Conservation (phyloP, 2,888 invertebrate species). For the Agonopterix arenella region DNA sequence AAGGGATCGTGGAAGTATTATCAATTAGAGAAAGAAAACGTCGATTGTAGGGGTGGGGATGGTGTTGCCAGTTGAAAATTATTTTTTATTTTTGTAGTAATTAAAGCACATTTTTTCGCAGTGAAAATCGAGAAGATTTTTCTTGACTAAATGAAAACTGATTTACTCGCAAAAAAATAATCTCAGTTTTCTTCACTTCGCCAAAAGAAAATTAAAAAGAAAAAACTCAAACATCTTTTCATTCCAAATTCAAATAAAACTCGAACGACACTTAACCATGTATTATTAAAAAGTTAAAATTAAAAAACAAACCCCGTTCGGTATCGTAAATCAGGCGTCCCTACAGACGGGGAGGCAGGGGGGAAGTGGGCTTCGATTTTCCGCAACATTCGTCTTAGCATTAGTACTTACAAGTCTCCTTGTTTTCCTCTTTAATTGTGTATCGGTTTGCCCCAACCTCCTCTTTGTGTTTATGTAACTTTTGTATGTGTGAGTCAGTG, state of each 20-base stretch:
- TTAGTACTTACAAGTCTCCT: slow-evolving; percentile 65
- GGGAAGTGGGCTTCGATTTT: slow-evolving; percentile 58
- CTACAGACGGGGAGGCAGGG: slow-evolving; percentile 41
- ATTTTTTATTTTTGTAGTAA: background rate
- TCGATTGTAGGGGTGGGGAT: slow-evolving; percentile 19
- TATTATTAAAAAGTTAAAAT: slow-evolving; percentile 22
- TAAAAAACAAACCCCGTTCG: slow-evolving; percentile 43
- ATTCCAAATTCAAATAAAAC: too few species aligned
- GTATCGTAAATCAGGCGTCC: slow-evolving; percentile 71
- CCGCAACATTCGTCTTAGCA: slow-evolving; percentile 75
- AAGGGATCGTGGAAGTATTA: slow-evolving; percentile 70
- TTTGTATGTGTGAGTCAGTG: background rate
- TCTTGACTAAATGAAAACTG: too few species aligned
- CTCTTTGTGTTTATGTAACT: slow-evolving; percentile 10
- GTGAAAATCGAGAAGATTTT: too few species aligned
- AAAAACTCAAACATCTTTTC: too few species aligned
- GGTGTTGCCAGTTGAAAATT: slow-evolving; percentile 13
- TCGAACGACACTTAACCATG: background rate
- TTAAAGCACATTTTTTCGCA: too few species aligned
- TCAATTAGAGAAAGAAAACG: slow-evolving; percentile 71
- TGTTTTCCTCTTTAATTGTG: slow-evolving; percentile 73
- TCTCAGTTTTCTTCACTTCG: too few species aligned
- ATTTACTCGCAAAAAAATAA: too few species aligned
- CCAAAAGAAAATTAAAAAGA: too few species aligned
- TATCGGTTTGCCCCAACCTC: slow-evolving; percentile 54